Evolutionary conservation across 2,113 vertebrate species (phyloP).

Genomic region (Zapornia atra): DNA sequence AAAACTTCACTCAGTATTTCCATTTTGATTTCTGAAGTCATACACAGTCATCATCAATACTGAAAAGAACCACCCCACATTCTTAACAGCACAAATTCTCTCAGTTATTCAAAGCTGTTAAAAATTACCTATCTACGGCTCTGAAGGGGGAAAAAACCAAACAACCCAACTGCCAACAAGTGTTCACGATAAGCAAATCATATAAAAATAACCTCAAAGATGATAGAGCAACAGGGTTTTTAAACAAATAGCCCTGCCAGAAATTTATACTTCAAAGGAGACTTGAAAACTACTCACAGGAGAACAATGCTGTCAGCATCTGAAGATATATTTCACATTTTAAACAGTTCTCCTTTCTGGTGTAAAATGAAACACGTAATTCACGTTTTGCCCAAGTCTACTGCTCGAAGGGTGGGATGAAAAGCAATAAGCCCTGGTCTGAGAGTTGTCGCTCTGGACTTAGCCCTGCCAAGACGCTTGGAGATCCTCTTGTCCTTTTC

Average conservation of each 20-base stretch:
- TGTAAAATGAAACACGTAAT: neutral
- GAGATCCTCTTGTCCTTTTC: neutral
- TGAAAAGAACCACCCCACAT: neutral
- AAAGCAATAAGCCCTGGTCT: neutral
- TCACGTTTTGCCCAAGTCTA: neutral
- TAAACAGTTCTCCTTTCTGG: constrained; percentile 2
- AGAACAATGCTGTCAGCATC: constrained; percentile 11
- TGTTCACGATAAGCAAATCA: neutral
- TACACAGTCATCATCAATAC: neutral
- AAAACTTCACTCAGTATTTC: neutral
- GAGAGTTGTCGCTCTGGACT: neutral
- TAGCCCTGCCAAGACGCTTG: neutral
- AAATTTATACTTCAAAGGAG: constrained; percentile 17
- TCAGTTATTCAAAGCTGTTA: neutral
- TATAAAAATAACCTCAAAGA: constrained; percentile 39
- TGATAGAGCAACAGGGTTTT: neutral
- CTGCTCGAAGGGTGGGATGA: neutral
- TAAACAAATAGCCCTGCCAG: constrained; percentile 11
- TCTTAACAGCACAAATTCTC: neutral
- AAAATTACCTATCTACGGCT: neutral
- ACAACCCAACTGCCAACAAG: neutral
- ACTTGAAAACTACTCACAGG: neutral
- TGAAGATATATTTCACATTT: neutral
- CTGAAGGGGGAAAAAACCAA: neutral
- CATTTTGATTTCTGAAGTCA: neutral